Evolutionary conservation across 2,888 invertebrate genomes (phyloP).

Genomic region (Drosophila falleni): DNA sequence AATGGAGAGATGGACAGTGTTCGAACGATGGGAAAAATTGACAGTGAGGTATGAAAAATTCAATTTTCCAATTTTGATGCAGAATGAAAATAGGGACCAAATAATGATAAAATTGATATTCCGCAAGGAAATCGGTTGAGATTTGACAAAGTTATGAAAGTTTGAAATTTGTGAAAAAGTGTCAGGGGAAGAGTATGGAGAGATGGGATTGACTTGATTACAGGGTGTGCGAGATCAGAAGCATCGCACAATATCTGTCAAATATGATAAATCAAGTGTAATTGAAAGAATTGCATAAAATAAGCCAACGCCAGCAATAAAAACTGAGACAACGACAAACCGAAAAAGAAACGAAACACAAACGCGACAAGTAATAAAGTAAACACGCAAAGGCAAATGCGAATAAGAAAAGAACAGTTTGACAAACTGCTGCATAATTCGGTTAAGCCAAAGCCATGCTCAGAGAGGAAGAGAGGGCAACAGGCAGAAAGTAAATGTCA

Average conservation of each 20-base stretch:
- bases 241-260: constrained; percentile 68
- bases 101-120: too few species aligned
- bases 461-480: constrained; percentile 20
- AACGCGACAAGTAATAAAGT: constrained; percentile 42
- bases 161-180: too few species aligned
- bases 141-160: too few species aligned
- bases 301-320: constrained; percentile 72
- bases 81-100: too few species aligned
- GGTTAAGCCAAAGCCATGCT: constrained; percentile 27
- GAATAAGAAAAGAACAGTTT: constrained; percentile 29
- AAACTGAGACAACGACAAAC: constrained; percentile 33
- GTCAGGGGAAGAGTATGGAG: too few species aligned
- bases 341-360: background rate
- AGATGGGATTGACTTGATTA: background rate
- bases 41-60: too few species aligned
- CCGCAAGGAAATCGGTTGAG: too few species aligned
- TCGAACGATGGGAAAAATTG: too few species aligned
- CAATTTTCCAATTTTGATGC: too few species aligned
- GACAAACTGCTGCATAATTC: constrained; percentile 37
- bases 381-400: constrained; percentile 53
- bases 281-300: constrained; percentile 79
- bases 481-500: constrained; percentile 4
- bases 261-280: constrained; percentile 80
- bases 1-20: too few species aligned
- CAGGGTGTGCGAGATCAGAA: constrained; percentile 63